Evolutionary conservation across 2,797 vertebrate genomes (phyloP), one percentile per base, ranked within the genome.

Genomic region (Ambastaia sidthimunki): DNA sequence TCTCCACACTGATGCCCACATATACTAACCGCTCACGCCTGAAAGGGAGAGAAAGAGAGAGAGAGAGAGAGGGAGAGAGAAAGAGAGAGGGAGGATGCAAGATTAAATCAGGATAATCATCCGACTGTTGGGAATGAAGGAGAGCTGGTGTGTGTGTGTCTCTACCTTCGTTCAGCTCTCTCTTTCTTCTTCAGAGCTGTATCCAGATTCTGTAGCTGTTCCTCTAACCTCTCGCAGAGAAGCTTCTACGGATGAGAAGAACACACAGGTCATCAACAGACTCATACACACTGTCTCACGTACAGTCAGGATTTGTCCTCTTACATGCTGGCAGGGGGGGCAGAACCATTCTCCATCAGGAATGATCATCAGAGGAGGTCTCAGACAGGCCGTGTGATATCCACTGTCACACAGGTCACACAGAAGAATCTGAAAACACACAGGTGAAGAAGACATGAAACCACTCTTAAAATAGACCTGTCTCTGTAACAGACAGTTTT

Each of bases 331-430:
- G 88, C 98, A 99, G 41, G 97, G 97, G 0, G 98, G 98, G 86
- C 98, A 99, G 92, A 98, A 99, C 98, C 98, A 99, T 83, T 99
- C 95, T 90, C 98, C 98, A 0, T 99, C 97, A 0, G 98, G 98
- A 81, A 99, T 99, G 83, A 98, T 88, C 98, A 99, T 99, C 86
- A 99, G 90, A 0, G 98, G 97, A 7, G 98, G 98, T 2, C 97
- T 94, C 75, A 99, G 95, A 78, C 98, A 99, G 80, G 98, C 98
- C 0, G 98, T 99, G 88, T 99, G 98, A 88, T 96, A 99, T 0
- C 98, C 98, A 0, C 93, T 96, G 87, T 99, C 98, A 82, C 98
- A 99, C 0, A 95, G 95, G 89, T 99, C 98, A 63, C 98, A 99
- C 80, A 99, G 89, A 86, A 99, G 92, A 87, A 99, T 99, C 98